These are phyloP conservation scores for Catostomus latipinnis DNA, from an alignment of 2,797 vertebrate genomes.

Conservation along the genomic window DNA sequence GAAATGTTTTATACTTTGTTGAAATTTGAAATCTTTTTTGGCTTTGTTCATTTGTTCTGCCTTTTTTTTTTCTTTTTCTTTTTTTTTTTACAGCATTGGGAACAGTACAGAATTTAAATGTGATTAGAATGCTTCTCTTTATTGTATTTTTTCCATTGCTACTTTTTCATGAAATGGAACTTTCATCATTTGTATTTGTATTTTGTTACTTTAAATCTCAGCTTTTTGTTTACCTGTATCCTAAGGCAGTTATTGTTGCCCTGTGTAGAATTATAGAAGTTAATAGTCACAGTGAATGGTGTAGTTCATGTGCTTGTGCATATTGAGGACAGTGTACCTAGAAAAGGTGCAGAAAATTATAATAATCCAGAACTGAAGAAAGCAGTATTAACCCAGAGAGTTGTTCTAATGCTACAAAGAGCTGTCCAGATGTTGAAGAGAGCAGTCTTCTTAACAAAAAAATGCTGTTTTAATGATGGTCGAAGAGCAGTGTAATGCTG, in stretches of 20 bases:
- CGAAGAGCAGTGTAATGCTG: no score
- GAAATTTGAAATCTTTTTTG: not conserved
- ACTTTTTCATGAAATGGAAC: conserved; percentile 15
- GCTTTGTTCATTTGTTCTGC: conserved; percentile 18
- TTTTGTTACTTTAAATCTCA: conserved; percentile 1
- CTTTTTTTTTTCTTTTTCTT: conserved; percentile 31
- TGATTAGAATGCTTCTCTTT: conserved; percentile 10
- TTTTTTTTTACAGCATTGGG: conserved; percentile 25
- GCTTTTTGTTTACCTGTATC: conserved; percentile 19
- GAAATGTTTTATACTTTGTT: conserved; percentile 53
- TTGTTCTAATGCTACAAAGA: not conserved
- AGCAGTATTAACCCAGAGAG: conserved; percentile 15
- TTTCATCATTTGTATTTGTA: not conserved
- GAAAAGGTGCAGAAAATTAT: not conserved
- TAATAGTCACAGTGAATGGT: not conserved
- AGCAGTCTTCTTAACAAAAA: no score
- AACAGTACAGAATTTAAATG: conserved; percentile 41
- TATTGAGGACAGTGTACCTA: conserved; percentile 17
- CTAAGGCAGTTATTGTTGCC: conserved; percentile 12
- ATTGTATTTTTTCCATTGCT: conserved; percentile 16
- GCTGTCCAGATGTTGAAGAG: not conserved
- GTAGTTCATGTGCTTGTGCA: conserved; percentile 1
- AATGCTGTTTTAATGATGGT: no score
- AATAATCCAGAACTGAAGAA: not conserved
- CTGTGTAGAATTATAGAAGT: not conserved